Base-by-base conservation (phyloP, 2,797 vertebrate species). In the Rallus crepitans region DNA sequence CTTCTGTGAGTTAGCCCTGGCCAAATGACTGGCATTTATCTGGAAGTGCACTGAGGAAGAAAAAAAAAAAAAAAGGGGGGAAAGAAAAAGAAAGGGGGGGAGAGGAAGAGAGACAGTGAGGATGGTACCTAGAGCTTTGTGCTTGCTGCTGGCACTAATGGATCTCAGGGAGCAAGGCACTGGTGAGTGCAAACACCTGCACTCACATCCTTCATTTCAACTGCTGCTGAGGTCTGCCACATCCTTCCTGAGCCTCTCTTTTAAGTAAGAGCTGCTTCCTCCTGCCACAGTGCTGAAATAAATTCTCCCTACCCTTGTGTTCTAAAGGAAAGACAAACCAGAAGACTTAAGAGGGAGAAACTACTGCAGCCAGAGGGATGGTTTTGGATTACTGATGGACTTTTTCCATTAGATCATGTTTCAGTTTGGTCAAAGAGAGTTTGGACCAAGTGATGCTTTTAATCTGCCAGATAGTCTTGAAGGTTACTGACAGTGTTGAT, bases 21-120 rank as follows among this genome's bases (percentile, higher is more conserved):
- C 99, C 99, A 99, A 99, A 99, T 98, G 98, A 99, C 99, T 99
- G 99, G 99, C 99, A 99, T 99, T 99, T 99, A 98, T 99, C 98
- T 99, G 99, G 98, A 98, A 97, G 96, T 96, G 93, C 94, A 96
- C 91, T 94, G 11, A 15, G 63, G 76, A 95, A 98, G 96, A 94
- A 82, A 47, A 47, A 63, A 59, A 35, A 42, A 45, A 40, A 6
- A 16, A 17, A 35, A 48, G 18, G 61, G 45, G 45, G 87, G 98
- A 90, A 80, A 78, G 52, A 55, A 47, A 65, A 55, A 28, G 53
- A 12, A 31, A 19, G 30, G 72, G 97, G 57, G 53, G 39, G 70
- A 55, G 75, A 59, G 40, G 78, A 65, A 79, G 42, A 97, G 96
- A 97, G 96, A 97, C 83, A n/a, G 53, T 28, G 12, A 39, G 66